Base-by-base conservation (phyloP, 2,797 vertebrate genomes). In the Sphenopsis melanotis region DNA sequence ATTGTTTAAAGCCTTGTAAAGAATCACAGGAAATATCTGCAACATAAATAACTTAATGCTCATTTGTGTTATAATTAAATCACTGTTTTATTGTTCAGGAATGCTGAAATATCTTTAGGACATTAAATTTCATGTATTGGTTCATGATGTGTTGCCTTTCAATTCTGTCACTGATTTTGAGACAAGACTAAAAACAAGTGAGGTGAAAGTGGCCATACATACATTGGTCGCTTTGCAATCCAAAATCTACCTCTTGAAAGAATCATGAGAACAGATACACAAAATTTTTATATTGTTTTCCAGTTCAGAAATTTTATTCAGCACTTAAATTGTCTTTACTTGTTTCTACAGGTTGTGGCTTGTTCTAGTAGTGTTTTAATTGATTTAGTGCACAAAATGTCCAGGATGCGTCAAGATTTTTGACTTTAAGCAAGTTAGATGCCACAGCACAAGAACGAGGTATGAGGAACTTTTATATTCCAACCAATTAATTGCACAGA, bases 1-100 rank as follows among this genome's bases (percentile, higher is more conserved):
- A 8, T n/a, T 88, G 69, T 85, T 96, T 96, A 97, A 97, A 94
- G 47, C 39, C 94, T 92, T 96, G 41, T 56, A 96, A 96, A 88
- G 92, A 96, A 81, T 81, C 26, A 20, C 4, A 37, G 46, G 8
- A 90, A 93, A 89, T 74, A 81, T 50, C 63, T 63, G 49, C 57
- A 96, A 53, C 9, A 66, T 92, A 96, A 96, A 89, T 96, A 96
- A 93, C 42, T 86, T 97, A 95, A 89, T 93, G 76, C 46, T 66
- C 53, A 41, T 66, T 95, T 81, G 34, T 91, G 94, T 96, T 89
- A 79, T 83, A 97, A 96, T 96, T 93, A 90, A 39, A 83, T 83
- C 76, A 82, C 23, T 89, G 29, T 90, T 71, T 87, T 97, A 84
- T 94, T 96, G 30, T 96, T 93, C 72, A 89, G 91, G 46, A 81